These are phyloP conservation scores for Sitta europaea DNA, from an alignment of 2,113 vertebrate genomes.

Conservation along the genomic window DNA sequence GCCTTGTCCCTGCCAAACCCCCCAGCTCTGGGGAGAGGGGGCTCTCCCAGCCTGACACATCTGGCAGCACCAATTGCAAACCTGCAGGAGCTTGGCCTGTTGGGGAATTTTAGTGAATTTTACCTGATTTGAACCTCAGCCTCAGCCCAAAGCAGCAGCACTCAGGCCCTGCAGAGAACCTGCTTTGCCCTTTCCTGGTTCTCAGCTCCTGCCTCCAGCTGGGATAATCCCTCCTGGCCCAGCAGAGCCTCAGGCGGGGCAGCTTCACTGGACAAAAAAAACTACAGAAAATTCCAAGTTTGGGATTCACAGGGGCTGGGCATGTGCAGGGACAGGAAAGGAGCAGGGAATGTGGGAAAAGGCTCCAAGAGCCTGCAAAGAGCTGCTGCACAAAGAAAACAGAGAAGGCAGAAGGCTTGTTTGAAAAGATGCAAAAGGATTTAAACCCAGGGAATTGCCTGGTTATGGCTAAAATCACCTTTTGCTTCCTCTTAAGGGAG, in stretches of 20 bases:
- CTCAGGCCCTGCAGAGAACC: not conserved
- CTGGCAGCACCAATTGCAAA: rapidly evolving
- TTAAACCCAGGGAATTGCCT: too few relatives aligned
- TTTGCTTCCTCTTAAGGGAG: not conserved
- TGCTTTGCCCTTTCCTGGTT: not conserved
- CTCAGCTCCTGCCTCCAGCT: not conserved
- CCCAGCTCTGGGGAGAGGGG: rapidly evolving
- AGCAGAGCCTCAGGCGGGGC: not conserved
- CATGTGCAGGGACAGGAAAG: rapidly evolving
- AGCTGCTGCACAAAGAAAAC: rapidly evolving
- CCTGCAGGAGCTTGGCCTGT: not conserved
- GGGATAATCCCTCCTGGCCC: not conserved
- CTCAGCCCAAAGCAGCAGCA: not conserved
- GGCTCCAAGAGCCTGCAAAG: too few relatives aligned
- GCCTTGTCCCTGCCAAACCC: not conserved
- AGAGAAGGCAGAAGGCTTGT: not conserved
- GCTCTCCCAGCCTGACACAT: not conserved
- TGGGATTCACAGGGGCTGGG: not conserved
- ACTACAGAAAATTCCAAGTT: not conserved
- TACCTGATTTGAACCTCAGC: not conserved
- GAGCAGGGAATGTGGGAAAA: not conserved
- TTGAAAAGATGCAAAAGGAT: not conserved
- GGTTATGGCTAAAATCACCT: not conserved
- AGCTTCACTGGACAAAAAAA: not conserved
- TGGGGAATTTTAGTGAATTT: not conserved